Percentiles rank a stretch among this genome's conserved stretches.
phyloP scores from a whole-genome alignment of 2,888 invertebrate species.

The Exocentrus adspersus region DNA sequence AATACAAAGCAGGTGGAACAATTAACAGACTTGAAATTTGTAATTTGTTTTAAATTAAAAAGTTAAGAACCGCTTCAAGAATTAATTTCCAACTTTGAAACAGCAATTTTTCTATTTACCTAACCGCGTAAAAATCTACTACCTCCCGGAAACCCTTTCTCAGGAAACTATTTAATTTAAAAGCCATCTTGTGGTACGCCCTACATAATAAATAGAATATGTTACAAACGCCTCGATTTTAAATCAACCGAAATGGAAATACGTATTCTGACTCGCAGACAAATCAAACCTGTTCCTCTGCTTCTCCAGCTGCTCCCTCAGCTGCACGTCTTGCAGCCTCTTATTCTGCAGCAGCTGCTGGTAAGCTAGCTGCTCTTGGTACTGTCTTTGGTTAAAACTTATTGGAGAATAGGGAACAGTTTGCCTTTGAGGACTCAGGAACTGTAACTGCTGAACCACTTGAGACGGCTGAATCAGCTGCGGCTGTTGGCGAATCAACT shows the following conservation, averaged over 20 bases:
- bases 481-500: conserved; percentile 30
- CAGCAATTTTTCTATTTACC: no score
- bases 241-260: conserved; percentile 49
- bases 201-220: conserved; percentile 36
- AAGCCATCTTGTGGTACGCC: neutral
- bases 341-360: conserved; percentile 51
- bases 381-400: conserved; percentile 46
- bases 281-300: conserved; percentile 57
- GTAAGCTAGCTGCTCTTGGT: conserved; percentile 48
- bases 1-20: no score
- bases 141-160: neutral
- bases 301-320: conserved; percentile 51
- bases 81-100: no score
- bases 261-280: conserved; percentile 45
- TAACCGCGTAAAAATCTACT: no score
- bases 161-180: neutral
- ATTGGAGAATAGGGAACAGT: conserved; percentile 52
- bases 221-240: no score
- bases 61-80: no score
- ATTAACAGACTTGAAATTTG: no score
- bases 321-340: conserved; percentile 51
- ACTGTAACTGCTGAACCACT: conserved; percentile 42
- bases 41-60: no score
- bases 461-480: conserved; percentile 34
- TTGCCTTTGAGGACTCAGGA: conserved; percentile 33